Evolutionary conservation across 2,113 vertebrate genomes (phyloP), one percentile per base, ranked within the genome.

Genomic region (Menidia beryllina): DNA sequence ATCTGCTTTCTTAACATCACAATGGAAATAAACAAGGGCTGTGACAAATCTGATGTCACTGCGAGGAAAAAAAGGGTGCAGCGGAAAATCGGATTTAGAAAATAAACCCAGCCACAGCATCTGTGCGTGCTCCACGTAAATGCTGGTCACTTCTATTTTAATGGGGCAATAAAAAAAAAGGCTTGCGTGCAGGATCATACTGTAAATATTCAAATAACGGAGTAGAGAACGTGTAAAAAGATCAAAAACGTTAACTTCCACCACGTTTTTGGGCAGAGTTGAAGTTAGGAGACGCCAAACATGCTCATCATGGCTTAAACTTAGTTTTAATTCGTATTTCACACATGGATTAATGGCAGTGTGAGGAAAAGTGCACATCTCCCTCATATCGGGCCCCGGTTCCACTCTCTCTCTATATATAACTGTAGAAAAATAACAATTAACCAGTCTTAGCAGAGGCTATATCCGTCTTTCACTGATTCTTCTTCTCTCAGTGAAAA

Each of bases 1-100:
- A 26, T 65, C 76, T 41, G 65, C 48, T 72, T 75, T 81, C 57
- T 14, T 62, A 45, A 71, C 57, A 58, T 76, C 61, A 74, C 62
- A 81, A 67, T 85, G 61, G 69, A 61, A 81, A 67, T 14, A 72
- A 83, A 71, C 64, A 27, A 1, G n/a, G 27, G 0, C 49, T 11
- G 55, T 69, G 78, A 77, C 78, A 43, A 76, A 82, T 60, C 3
- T n/a, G 67, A 75, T 72, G 76, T 74, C 81, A 64, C 57, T 2
- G 1, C 58, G 30, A 52, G 75, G 76, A 20, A 82, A 60, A 60
- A 41, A 1, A 78, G 17, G 2, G 41, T 39, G 30, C 50, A 61
- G 30, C 10, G 2, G 74, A 74, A 79, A 77, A 60, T 19, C 20
- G 23, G 25, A 41, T 72, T 52, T 69, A 55, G 59, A 69, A n/a